Percentiles rank a stretch among this genome's conserved stretches.
Evolutionary conservation across 2,113 vertebrate species (phyloP).

Genomic region (Hystrix cristata): DNA sequence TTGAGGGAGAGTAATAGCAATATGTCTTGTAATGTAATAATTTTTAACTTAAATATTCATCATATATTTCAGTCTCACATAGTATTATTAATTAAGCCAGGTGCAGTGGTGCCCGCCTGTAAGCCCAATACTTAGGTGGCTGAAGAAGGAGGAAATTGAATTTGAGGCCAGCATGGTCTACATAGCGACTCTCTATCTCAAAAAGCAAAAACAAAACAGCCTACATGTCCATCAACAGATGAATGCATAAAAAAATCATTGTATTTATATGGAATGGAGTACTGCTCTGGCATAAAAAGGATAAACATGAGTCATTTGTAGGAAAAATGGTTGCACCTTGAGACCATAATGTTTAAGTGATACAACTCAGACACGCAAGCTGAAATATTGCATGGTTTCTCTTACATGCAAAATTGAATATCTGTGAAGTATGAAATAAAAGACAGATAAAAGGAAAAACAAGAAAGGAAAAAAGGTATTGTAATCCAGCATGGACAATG

Average conservation of each 20-base stretch:
- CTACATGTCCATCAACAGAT: background rate
- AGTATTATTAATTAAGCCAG: background rate
- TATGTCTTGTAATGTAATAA: background rate
- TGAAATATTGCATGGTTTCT: background rate
- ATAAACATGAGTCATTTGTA: background rate
- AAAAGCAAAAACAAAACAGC: background rate
- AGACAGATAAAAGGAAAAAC: background rate
- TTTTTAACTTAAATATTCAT: background rate
- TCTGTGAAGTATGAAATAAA: background rate
- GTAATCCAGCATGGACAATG: background rate
- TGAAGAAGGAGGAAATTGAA: background rate
- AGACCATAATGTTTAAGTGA: background rate
- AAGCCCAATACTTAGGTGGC: background rate
- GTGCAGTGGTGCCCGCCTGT: background rate
- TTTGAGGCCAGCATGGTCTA: background rate
- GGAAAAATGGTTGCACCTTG: background rate
- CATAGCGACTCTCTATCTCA: background rate
- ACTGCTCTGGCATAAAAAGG: background rate
- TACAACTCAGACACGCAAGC: background rate
- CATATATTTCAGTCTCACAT: background rate
- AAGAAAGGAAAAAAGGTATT: background rate
- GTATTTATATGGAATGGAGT: background rate
- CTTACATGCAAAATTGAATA: background rate
- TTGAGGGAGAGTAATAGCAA: background rate
- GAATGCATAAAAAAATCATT: background rate